Evolutionary conservation across 64 coral and sea anemone species (phyloP), one percentile per base, ranked within the genome.

Genomic region (Platygyra sinensis): DNA sequence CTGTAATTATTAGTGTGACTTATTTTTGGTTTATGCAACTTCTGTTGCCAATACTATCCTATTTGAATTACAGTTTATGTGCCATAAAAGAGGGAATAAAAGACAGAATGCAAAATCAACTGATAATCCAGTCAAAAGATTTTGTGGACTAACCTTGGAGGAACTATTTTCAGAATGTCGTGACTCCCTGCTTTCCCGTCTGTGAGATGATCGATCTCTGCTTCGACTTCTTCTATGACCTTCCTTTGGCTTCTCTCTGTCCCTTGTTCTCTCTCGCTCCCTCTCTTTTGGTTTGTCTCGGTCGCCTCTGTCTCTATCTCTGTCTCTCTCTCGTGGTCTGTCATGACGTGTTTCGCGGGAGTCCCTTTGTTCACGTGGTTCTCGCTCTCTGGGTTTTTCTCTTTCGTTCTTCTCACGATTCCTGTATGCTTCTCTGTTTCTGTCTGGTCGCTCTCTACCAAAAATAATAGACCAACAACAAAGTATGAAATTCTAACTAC

Each of bases 151-250:
- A 22, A 96, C 95, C 95, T 96, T 96, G 24, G 95, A 94, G 0
- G 95, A 82, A 83, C 54, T 76, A 74, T 38, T 83, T 79, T 96
- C 95, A 16, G 91, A 94, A 67, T 96, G 95, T 39, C 87, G 93
- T 0, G 94, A 87, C 30, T 94, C 90, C 10, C 90, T 93, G 22
- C 93, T 85, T 25, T 90, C 88, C 15, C 93, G 82, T 86, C 89
- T 88, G 11, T 94, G 82, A 25, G 90, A 87, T 60, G 80, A 65
- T 54, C 93, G 79, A 76, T 91, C 83, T 80, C 75, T 74, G 65
- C 75, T 75, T n/a, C 57, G 75, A 79, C 77, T 79, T 63, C 75
- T 89, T 54, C 77, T 57, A 28, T 79, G 79, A 49, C 60, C 36
- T 30, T 93, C 77, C 69, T 72, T 93, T 6, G 76, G 20, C 30